These are phyloP conservation scores for Phyllotis vaccarum DNA, from an alignment of 2,797 vertebrate genomes.

Conservation along the genomic window DNA sequence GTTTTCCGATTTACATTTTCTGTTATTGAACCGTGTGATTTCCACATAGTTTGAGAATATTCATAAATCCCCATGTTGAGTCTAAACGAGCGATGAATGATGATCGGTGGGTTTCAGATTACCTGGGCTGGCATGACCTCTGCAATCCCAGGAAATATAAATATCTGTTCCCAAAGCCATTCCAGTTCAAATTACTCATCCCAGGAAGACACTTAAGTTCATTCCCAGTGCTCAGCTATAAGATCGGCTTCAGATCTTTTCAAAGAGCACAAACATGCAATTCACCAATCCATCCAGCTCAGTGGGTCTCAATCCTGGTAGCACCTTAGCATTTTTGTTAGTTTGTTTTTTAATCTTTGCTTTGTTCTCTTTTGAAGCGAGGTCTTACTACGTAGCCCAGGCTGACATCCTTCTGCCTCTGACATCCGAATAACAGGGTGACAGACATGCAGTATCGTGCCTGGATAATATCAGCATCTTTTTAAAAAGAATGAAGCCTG, in stretches of 20 bases:
- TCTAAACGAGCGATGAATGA: conserved; percentile 39
- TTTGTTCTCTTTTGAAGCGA: not conserved
- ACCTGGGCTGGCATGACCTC: not conserved
- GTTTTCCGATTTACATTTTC: conserved; percentile 8
- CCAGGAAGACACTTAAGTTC: not conserved
- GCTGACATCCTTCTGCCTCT: not conserved
- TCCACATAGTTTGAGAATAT: conserved; percentile 34
- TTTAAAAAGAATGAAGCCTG: not conserved
- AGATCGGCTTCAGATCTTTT: not conserved
- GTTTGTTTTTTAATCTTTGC: not conserved
- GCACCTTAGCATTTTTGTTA: not conserved
- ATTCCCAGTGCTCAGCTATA: not conserved
- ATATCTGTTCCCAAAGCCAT: not conserved
- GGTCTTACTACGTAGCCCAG: not conserved
- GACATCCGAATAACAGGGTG: not conserved
- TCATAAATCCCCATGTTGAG: conserved; percentile 15
- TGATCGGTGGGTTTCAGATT: not conserved
- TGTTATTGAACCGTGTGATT: conserved; percentile 43
- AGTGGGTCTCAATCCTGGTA: not conserved
- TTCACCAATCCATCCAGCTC: not conserved
- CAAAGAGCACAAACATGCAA: not conserved
- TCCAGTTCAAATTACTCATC: not conserved
- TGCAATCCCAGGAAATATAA: not conserved
- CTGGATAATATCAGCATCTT: not conserved
- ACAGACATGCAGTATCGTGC: not conserved